Evolutionary conservation across 2,888 invertebrate species (phyloP).

Genomic region (Rhaphigaster nebulosa): DNA sequence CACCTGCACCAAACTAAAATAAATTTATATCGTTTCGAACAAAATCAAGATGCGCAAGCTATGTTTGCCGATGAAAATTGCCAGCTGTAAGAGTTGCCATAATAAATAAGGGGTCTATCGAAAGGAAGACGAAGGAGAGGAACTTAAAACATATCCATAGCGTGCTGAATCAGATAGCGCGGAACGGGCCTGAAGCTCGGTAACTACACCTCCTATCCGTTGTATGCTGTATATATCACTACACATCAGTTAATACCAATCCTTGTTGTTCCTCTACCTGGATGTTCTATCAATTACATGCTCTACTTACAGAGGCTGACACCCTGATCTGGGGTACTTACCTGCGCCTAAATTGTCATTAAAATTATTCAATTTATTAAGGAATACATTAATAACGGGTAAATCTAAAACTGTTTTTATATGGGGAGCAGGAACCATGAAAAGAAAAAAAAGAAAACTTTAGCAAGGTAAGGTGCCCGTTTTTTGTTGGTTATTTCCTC

Average conservation of each 20-base stretch:
- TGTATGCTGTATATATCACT: slow-evolving; percentile 24
- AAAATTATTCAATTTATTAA: background rate
- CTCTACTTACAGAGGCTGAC: background rate
- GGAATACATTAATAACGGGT: background rate
- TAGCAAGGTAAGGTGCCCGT: too few relatives aligned
- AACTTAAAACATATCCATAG: slow-evolving; percentile 43
- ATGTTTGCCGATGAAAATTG: background rate
- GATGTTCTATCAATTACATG: slow-evolving; percentile 29
- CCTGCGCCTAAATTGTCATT: background rate
- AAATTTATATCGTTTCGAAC: background rate
- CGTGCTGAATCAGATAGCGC: slow-evolving; percentile 40
- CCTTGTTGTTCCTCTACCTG: slow-evolving; percentile 12
- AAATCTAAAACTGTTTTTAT: background rate
- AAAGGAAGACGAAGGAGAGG: slow-evolving; percentile 15
- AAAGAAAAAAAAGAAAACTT: background rate
- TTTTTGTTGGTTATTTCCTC: too few relatives aligned
- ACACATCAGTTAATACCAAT: slow-evolving; percentile 38
- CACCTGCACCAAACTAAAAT: too few relatives aligned
- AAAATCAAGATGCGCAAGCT: slow-evolving; percentile 1
- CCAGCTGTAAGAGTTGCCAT: background rate
- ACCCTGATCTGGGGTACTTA: background rate
- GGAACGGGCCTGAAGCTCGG: background rate
- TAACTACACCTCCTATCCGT: slow-evolving; percentile 28
- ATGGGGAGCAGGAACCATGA: background rate
- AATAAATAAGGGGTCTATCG: background rate